Evolutionary conservation across 1,140 invertebrate species (phyloP), one percentile per base, ranked within the genome.

Genomic region (Akabosia matsudoensis): DNA sequence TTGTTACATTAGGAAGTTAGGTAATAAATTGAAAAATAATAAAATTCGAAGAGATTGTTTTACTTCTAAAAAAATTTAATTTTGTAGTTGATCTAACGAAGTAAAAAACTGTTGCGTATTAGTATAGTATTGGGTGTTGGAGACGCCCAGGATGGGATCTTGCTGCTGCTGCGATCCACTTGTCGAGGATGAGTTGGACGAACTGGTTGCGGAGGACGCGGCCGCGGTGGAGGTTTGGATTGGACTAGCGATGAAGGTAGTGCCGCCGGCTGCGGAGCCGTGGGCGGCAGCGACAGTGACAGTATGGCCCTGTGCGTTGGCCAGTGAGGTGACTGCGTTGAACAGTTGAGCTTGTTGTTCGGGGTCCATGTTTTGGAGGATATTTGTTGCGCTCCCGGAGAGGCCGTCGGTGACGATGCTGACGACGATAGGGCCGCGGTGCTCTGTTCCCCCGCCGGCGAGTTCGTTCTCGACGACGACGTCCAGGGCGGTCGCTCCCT

Each of bases 101-200:
- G 61, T 67, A 22, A 67, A 67, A 31, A 67, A 67, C 61, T 67
- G 61, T n/a, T 67, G 61, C 28, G 61, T 67, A n/a, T 67, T 67
- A 45, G 37, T 45, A n/a, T 67, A 67, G 22, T 30, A 67, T 22
- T 67, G 61, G 3, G 61, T 67, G 61, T 28, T 67, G 61, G 61
- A 67, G 3, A 67, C 61, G 4, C 61, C 61, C 24, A 67, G 28
- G 28, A 67, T 67, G 61, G 61, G 61, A 67, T 67, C 61, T 31
- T 67, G 61, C 13, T 67, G 24, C 7, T n/a, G n/a, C n/a, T n/a
- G 54, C 24, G 54, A 22, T n/a, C n/a, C 54, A 61, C 18, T 45
- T 10, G 37, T 45, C 7, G 54, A 61, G 28, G 61, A 67, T 7
- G 61, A 67, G 61, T 10, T 31, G 3, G 30, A 4, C 61, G 61